Evolutionary conservation across 2,797 vertebrate genomes (phyloP).

Genomic region (Silurus lanzhouensis): DNA sequence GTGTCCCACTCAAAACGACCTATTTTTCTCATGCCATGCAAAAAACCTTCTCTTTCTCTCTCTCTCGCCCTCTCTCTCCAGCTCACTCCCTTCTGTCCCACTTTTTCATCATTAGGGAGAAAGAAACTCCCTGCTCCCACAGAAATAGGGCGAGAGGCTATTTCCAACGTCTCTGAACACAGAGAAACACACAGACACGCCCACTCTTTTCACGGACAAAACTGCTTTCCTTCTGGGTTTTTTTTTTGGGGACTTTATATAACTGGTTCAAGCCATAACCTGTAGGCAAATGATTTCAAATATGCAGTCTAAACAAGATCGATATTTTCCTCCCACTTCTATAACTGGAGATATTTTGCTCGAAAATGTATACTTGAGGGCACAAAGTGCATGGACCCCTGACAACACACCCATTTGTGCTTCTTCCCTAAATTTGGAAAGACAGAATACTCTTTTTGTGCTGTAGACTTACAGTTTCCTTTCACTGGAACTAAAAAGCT

Average conservation of each 20-base stretch:
- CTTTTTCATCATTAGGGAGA: conserved; percentile 45
- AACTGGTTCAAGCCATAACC: neutral
- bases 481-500: neutral
- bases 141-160: conserved; percentile 48
- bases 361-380: neutral
- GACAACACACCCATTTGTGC: neutral
- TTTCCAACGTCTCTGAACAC: conserved; percentile 39
- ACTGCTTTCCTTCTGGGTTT: conserved; percentile 1
- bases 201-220: conserved; percentile 5
- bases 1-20: conserved; percentile 74
- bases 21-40: conserved; percentile 66
- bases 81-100: conserved; percentile 32
- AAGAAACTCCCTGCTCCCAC: conserved; percentile 42
- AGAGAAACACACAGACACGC: conserved; percentile 7
- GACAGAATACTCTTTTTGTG: neutral
- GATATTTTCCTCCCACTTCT: neutral
- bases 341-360: neutral
- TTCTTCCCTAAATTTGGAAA: neutral
- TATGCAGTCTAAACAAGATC: neutral
- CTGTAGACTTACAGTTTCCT: neutral
- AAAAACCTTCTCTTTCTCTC: conserved; percentile 61
- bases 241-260: neutral
- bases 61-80: conserved; percentile 36
- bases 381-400: neutral
- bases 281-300: conserved; percentile 5